Percentiles rank a stretch among this genome's conserved stretches.
Conservation (phyloP, 1,140 invertebrate genomes). For the Cyphomyrmex costatus region DNA sequence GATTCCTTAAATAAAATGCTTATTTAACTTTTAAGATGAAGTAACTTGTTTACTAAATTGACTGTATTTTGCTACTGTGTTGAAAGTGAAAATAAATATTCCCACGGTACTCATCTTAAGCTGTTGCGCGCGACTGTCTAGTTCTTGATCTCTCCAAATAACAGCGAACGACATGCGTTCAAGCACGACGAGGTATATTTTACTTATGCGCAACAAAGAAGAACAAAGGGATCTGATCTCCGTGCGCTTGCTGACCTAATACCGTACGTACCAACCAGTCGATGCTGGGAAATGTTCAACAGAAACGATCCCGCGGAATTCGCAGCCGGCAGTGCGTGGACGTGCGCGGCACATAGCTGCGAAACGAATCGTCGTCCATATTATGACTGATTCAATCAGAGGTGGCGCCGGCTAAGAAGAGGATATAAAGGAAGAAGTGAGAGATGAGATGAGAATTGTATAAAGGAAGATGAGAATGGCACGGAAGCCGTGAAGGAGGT, state of each 20-base stretch:
- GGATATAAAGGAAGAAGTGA: conserved; percentile 28
- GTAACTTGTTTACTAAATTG: background rate
- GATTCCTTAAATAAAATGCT: background rate
- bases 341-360: conserved; percentile 60
- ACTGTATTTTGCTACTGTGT: background rate
- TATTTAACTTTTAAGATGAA: background rate
- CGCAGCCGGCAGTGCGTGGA: conserved; percentile 71
- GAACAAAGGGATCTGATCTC: conserved; percentile 65
- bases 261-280: conserved; percentile 68
- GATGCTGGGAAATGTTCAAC: conserved; percentile 72
- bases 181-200: conserved; percentile 37
- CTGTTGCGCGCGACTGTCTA: conserved; percentile 21
- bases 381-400: conserved; percentile 82
- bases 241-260: conserved; percentile 71
- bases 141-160: conserved; percentile 17
- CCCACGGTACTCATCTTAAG: conserved; percentile 14
- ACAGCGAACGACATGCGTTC: conserved; percentile 10
- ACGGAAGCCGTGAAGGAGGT: background rate
- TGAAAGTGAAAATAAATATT: background rate
- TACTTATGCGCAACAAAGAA: conserved; percentile 29
- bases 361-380: conserved; percentile 60
- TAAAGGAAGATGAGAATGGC: conserved; percentile 21
- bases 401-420: conserved; percentile 78
- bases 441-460: conserved; percentile 16
- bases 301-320: conserved; percentile 79